Conservation (phyloP, 2,888 invertebrate genomes). For the Ariolimax columbianus region DNA sequence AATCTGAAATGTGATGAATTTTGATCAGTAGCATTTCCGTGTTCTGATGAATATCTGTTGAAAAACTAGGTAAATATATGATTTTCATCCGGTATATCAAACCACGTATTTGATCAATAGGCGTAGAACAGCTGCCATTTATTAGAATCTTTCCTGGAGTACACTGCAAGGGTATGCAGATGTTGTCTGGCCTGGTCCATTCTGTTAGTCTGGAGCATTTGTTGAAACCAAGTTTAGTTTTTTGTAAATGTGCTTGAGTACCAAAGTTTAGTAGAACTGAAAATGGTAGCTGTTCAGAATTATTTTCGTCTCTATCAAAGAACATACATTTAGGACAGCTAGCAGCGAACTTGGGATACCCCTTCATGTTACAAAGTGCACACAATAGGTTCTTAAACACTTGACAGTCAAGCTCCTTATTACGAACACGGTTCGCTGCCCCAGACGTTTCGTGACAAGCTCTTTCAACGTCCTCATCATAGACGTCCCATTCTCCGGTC, state of each 20-base stretch:
- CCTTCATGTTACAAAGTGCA: constrained; percentile 32
- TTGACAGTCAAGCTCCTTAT: accelerated
- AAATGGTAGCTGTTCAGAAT: background rate
- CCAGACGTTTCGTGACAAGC: background rate
- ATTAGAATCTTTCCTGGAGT: constrained; percentile 19
- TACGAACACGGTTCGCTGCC: background rate
- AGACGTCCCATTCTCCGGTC: constrained; percentile 17
- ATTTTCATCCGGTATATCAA: constrained; percentile 9
- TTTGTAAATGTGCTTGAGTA: background rate
- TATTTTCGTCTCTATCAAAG: too few species aligned
- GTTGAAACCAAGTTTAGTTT: background rate
- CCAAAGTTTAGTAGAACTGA: constrained; percentile 5
- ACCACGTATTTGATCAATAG: constrained; percentile 13
- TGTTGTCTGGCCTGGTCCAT: constrained; percentile 3
- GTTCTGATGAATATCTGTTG: background rate
- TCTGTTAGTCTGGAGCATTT: background rate
- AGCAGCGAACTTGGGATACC: background rate
- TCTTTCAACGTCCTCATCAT: constrained; percentile 18
- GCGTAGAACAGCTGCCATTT: constrained; percentile 24
- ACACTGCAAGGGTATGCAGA: constrained; percentile 34
- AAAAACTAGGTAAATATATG: background rate
- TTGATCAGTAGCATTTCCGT: too few species aligned
- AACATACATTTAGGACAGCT: background rate
- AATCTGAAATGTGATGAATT: too few species aligned
- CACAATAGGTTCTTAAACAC: constrained; percentile 30